Conservation (phyloP, 2,797 vertebrate species). For the Muraenolepis orangiensis region DNA sequence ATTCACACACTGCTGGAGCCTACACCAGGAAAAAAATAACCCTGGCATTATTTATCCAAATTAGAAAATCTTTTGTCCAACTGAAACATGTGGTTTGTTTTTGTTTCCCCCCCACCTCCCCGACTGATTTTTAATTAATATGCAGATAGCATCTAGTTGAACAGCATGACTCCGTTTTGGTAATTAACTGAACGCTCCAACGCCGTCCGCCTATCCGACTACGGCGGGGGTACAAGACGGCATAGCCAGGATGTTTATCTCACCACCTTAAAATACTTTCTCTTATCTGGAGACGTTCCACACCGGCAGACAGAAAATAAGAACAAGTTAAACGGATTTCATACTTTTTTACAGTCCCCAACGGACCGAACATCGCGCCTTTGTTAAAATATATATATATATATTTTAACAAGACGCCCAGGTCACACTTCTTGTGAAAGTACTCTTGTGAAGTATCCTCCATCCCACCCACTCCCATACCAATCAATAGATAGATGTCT, state of each 20-base stretch:
- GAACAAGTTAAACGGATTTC: not conserved
- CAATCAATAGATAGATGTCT: too few species aligned
- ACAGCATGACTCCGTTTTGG: not conserved
- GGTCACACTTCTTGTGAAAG: too few species aligned
- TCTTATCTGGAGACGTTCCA: not conserved
- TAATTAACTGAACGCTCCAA: too few species aligned
- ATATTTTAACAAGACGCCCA: too few species aligned
- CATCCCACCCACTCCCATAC: too few species aligned
- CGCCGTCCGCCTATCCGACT: too few species aligned
- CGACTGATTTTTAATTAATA: not conserved
- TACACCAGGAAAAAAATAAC: not conserved
- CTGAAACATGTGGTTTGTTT: not conserved
- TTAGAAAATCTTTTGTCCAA: not conserved
- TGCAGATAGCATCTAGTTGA: not conserved
- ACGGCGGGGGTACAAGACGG: not conserved
- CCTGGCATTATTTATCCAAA: not conserved
- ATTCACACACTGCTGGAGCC: constrained; percentile 19
- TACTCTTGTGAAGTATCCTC: too few species aligned
- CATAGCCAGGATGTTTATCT: too few species aligned
- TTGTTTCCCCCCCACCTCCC: too few species aligned
- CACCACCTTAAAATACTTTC: too few species aligned
- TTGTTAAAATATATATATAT: too few species aligned
- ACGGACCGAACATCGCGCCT: not conserved
- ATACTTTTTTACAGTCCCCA: not conserved
- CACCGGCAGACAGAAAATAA: not conserved